Evolutionary conservation across 2,888 invertebrate species (phyloP).

Genomic region (Cephus nigrinus): DNA sequence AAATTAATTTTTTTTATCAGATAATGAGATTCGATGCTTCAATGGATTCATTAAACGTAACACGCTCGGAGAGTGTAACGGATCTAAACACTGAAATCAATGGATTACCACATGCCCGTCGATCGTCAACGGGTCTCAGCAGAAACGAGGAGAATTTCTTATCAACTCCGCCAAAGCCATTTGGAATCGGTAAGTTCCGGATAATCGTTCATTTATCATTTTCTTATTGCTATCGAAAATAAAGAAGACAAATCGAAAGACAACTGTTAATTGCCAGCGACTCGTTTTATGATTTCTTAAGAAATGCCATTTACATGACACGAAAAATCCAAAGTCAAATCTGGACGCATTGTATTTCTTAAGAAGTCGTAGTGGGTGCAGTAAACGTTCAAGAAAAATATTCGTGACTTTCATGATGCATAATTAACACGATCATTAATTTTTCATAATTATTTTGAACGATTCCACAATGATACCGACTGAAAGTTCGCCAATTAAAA

Average conservation of each 20-base stretch:
- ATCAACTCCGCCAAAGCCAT: slow-evolving; percentile 78
- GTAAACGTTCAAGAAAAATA: not conserved
- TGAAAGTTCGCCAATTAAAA: slow-evolving; percentile 54
- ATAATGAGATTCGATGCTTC: slow-evolving; percentile 85
- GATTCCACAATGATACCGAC: slow-evolving; percentile 50
- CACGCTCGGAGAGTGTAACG: slow-evolving; percentile 85
- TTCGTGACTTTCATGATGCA: not conserved
- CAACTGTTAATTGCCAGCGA: not conserved
- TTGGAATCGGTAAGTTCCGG: slow-evolving; percentile 82
- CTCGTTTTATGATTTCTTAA: not conserved
- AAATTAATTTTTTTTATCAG: slow-evolving; percentile 64
- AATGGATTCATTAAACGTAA: slow-evolving; percentile 81
- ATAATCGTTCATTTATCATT: slow-evolving; percentile 66
- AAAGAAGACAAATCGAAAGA: not conserved
- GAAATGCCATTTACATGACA: not conserved
- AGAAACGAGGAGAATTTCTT: slow-evolving; percentile 63
- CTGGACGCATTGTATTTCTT: not conserved
- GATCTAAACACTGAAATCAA: slow-evolving; percentile 79
- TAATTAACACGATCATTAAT: slow-evolving; percentile 42
- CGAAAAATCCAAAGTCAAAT: not conserved
- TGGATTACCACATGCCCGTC: slow-evolving; percentile 51
- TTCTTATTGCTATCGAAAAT: not conserved
- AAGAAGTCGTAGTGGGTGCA: not conserved
- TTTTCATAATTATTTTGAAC: slow-evolving; percentile 47
- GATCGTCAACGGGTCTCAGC: slow-evolving; percentile 54